Percentiles rank a stretch among this genome's conserved stretches.
Evolutionary conservation across 2,113 vertebrate species (phyloP).

Genomic region (Hystrix cristata): DNA sequence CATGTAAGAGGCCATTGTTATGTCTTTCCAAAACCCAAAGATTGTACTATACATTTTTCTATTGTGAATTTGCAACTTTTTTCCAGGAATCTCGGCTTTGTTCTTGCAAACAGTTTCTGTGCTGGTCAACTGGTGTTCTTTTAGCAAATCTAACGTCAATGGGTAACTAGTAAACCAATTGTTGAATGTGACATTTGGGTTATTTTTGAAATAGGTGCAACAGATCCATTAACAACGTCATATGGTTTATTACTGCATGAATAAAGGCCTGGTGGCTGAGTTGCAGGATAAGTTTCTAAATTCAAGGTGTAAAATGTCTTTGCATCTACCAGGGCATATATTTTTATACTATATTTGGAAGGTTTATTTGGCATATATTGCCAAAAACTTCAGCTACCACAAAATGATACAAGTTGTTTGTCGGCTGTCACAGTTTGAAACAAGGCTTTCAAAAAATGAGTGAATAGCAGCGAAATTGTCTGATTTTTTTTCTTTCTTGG

Average conservation of each 20-base stretch:
- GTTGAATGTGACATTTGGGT: background rate
- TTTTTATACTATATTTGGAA: background rate
- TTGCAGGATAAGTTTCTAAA: background rate
- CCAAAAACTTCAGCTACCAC: background rate
- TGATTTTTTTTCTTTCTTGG: background rate
- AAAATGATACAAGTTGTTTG: background rate
- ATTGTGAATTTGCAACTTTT: background rate
- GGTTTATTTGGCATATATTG: background rate
- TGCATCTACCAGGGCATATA: background rate
- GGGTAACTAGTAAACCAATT: background rate
- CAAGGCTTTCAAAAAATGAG: background rate
- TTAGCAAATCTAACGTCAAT: background rate
- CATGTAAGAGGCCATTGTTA: background rate
- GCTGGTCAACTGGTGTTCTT: background rate
- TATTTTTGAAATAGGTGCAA: background rate
- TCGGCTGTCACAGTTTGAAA: background rate
- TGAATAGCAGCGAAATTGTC: background rate
- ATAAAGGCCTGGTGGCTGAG: background rate
- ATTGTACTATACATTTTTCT: background rate
- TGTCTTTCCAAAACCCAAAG: background rate
- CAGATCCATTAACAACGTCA: background rate
- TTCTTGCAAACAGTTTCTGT: background rate
- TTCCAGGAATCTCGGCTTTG: background rate
- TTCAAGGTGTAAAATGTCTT: background rate
- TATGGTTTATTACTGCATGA: background rate